Conservation (phyloP, 2,888 invertebrate species). For the Hypomecis punctinalis region DNA sequence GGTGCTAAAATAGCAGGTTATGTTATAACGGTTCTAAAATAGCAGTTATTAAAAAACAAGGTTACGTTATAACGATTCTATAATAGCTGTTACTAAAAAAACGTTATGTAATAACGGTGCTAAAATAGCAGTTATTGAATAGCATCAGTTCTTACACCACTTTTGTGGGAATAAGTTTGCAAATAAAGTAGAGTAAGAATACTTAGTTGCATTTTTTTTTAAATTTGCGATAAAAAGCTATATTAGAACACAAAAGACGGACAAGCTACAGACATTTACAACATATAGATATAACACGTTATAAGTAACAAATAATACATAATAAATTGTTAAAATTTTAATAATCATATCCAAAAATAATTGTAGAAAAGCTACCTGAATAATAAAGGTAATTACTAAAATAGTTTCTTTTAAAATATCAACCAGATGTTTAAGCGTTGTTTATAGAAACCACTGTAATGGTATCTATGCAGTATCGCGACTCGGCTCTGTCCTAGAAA, state of each 20-base stretch:
- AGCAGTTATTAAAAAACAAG: slow-evolving; percentile 1
- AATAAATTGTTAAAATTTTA: too few species aligned
- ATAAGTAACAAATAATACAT: slow-evolving; percentile 23
- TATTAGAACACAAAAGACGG: slow-evolving; percentile 28
- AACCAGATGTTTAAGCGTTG: too few species aligned
- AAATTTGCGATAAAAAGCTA: slow-evolving; percentile 14
- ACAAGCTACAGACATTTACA: slow-evolving; percentile 34
- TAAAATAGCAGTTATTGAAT: slow-evolving; percentile 6
- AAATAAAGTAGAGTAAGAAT: not conserved
- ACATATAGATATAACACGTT: slow-evolving; percentile 30
- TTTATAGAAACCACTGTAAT: too few species aligned
- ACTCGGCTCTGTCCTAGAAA: too few species aligned
- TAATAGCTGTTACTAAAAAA: slow-evolving; percentile 4
- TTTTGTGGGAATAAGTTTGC: slow-evolving; percentile 3
- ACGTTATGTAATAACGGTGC: slow-evolving; percentile 5
- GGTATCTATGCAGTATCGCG: too few species aligned
- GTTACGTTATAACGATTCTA: slow-evolving; percentile 7
- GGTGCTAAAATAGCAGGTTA: slow-evolving; percentile 9
- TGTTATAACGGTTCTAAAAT: slow-evolving; percentile 10
- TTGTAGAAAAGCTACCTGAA: too few species aligned
- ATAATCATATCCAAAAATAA: too few species aligned
- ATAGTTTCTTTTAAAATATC: too few species aligned
- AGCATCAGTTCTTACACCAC: slow-evolving; percentile 12
- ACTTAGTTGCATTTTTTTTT: not conserved
- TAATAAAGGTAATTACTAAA: too few species aligned